phyloP scores from a whole-genome alignment of 2,113 vertebrate species.

The Oceanites oceanicus region DNA sequence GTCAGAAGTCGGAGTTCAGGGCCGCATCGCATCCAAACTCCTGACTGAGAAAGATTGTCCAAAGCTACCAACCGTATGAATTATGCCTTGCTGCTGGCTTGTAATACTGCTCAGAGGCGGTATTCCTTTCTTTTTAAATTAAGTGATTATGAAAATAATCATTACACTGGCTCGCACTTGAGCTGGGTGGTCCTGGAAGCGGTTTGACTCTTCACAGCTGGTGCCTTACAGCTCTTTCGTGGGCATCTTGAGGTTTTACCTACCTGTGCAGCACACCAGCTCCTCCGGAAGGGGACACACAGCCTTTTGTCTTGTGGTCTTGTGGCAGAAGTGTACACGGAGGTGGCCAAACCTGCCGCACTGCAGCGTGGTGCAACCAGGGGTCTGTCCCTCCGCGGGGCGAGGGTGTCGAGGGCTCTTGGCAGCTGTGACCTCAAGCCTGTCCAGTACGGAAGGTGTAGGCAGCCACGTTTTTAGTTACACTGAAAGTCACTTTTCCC shows the following conservation, averaged over 20 bases:
- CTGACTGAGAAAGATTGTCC: background rate
- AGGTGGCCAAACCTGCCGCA: accelerated
- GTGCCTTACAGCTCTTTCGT: accelerated
- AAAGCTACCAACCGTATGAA: background rate
- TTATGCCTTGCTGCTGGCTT: background rate
- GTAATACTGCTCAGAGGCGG: background rate
- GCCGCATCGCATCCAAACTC: accelerated
- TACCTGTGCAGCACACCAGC: background rate
- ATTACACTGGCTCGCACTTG: background rate
- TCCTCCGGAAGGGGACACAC: background rate
- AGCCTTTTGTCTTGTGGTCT: background rate
- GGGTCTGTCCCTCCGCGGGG: no score
- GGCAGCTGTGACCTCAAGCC: background rate
- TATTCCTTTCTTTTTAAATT: background rate
- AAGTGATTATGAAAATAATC: background rate
- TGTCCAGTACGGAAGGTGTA: background rate
- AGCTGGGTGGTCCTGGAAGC: background rate
- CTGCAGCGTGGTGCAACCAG: accelerated
- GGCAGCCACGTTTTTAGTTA: background rate
- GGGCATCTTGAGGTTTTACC: background rate
- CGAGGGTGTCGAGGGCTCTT: background rate
- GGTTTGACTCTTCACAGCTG: background rate
- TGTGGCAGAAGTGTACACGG: background rate
- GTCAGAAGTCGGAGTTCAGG: background rate
- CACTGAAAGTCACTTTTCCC: background rate